Evolutionary conservation across 2,113 vertebrate genomes (phyloP).

Genomic region (Alethe diademata): DNA sequence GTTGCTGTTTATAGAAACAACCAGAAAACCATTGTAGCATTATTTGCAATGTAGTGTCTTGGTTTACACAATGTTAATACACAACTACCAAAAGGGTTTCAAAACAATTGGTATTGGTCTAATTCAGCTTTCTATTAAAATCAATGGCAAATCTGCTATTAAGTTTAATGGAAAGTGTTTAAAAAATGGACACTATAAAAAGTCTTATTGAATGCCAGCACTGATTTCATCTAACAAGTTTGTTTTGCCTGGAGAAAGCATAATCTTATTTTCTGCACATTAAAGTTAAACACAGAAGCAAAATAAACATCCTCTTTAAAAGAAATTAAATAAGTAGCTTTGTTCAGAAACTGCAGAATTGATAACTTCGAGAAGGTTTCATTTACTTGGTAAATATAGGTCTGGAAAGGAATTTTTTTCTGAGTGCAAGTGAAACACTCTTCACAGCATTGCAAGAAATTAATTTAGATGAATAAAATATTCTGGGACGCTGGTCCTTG

Average conservation of each 20-base stretch:
- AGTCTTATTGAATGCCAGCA: not conserved
- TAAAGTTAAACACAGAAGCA: not conserved
- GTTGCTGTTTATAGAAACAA: not conserved
- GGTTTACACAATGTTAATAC: not conserved
- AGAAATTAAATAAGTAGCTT: not conserved
- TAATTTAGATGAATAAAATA: not conserved
- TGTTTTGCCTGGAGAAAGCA: not conserved
- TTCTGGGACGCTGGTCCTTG: not conserved
- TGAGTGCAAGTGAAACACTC: not conserved
- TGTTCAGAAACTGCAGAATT: not conserved
- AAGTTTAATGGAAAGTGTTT: not conserved
- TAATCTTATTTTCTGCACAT: not conserved
- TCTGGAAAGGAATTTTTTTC: not conserved
- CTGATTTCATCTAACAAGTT: not conserved
- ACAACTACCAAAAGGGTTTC: not conserved
- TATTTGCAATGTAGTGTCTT: not conserved
- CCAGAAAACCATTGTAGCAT: not conserved
- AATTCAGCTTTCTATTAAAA: not conserved
- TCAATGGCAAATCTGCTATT: not conserved
- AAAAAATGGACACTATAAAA: not conserved
- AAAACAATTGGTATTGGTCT: not conserved
- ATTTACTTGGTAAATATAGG: not conserved
- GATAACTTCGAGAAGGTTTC: not conserved
- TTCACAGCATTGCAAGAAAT: not conserved
- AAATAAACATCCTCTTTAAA: not conserved